These are phyloP conservation scores for Ramphastos sulfuratus DNA, from an alignment of 2,113 vertebrate genomes.

Conservation along the genomic window DNA sequence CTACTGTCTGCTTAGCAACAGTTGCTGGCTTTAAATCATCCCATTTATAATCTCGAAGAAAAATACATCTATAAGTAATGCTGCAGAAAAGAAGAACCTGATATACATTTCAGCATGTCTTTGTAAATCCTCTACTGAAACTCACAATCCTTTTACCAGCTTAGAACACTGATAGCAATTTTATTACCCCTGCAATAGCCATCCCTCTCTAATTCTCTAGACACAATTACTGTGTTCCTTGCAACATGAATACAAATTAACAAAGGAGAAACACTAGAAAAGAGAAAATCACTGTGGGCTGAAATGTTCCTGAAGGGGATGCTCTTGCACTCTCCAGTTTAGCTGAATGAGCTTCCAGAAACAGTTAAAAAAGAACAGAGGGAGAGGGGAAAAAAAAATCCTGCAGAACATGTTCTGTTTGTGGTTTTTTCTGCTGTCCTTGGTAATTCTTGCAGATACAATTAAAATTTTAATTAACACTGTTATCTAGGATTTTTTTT, in stretches of 20 bases:
- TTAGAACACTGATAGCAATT: slow-evolving; percentile 66
- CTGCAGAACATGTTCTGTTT: neutral
- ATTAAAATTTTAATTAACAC: slow-evolving; percentile 61
- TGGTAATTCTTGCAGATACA: slow-evolving; percentile 32
- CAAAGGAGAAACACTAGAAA: neutral
- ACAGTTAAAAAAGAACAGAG: neutral
- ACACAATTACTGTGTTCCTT: slow-evolving; percentile 54
- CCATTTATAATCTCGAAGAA: neutral
- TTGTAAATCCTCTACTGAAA: slow-evolving; percentile 68
- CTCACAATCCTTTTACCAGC: slow-evolving; percentile 65
- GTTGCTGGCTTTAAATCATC: neutral
- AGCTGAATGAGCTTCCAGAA: neutral
- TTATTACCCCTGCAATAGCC: slow-evolving; percentile 54
- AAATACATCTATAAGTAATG: neutral
- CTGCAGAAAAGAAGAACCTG: neutral
- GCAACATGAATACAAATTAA: slow-evolving; percentile 67
- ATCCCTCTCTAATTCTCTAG: slow-evolving; percentile 64
- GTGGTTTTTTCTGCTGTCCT: slow-evolving; percentile 3
- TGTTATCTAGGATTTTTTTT: slow-evolving; percentile 13
- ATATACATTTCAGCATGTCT: slow-evolving; percentile 54
- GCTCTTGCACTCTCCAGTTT: slow-evolving; percentile 50
- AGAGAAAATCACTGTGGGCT: neutral
- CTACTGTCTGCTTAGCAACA: neutral
- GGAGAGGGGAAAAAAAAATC: neutral
- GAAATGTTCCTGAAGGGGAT: slow-evolving; percentile 58